These are phyloP conservation scores for Champsocephalus esox DNA, from an alignment of 2,797 vertebrate species.

Conservation along the genomic window DNA sequence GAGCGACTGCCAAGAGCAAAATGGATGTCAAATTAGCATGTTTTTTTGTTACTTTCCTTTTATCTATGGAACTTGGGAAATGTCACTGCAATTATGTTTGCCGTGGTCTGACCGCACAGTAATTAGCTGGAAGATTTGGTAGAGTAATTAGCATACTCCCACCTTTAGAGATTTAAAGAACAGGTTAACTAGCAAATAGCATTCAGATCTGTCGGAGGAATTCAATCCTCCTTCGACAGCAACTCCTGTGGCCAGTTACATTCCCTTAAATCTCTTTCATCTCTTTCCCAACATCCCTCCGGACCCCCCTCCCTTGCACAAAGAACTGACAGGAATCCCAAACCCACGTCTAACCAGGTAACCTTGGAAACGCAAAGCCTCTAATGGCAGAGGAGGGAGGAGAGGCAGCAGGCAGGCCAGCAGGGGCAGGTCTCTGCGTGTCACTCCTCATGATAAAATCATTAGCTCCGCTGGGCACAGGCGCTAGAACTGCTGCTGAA, in stretches of 20 bases:
- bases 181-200: constrained; percentile 50
- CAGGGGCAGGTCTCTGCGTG: constrained; percentile 49
- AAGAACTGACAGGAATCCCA: constrained; percentile 56
- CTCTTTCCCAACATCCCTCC: constrained; percentile 37
- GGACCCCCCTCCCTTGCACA: constrained; percentile 16
- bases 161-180: constrained; percentile 52
- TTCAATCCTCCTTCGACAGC: constrained; percentile 24
- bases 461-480: constrained; percentile 40
- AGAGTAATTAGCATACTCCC: constrained; percentile 61
- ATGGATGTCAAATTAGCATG: constrained; percentile 17
- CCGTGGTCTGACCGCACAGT: constrained; percentile 46
- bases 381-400: constrained; percentile 44
- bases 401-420: constrained; percentile 43
- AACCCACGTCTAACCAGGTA: constrained; percentile 61
- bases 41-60: constrained; percentile 20
- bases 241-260: constrained; percentile 43
- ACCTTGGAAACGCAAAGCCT: constrained; percentile 62
- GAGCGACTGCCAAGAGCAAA: constrained; percentile 8
- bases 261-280: constrained; percentile 57
- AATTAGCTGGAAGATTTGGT: constrained; percentile 63
- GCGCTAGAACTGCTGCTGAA: constrained; percentile 8
- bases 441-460: constrained; percentile 60
- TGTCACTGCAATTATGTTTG: constrained; percentile 62
- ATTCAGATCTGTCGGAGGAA: constrained; percentile 37
- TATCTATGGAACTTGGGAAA: constrained; percentile 40